Conservation (phyloP, 2,113 vertebrate species). For the Leptobrachium leishanense region DNA sequence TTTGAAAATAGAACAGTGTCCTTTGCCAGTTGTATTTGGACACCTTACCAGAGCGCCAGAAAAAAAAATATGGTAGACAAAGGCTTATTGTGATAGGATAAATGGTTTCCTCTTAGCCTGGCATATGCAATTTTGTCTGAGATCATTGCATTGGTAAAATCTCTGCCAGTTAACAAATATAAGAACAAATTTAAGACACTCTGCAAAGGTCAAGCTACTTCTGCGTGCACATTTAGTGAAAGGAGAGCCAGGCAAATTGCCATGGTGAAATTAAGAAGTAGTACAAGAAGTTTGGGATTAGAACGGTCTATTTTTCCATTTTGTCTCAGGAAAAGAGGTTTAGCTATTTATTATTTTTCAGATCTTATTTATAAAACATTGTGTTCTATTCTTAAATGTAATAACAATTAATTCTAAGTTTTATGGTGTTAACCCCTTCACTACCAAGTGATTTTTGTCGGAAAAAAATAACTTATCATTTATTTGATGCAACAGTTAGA, state of each 20-base stretch:
- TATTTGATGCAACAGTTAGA: too few species aligned
- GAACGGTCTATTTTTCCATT: conserved; percentile 51
- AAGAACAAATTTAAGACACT: conserved; percentile 59
- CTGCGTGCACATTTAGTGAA: conserved; percentile 51
- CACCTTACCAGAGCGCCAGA: conserved; percentile 54
- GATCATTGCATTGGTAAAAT: conserved; percentile 54
- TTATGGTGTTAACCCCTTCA: too few species aligned
- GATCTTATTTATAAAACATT: too few species aligned
- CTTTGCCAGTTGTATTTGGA: conserved; percentile 50
- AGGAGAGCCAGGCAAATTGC: conserved; percentile 53
- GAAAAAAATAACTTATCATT: too few species aligned
- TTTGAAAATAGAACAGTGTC: conserved; percentile 59
- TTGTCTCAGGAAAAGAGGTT: neutral
- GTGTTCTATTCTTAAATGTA: too few species aligned
- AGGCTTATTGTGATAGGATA: conserved; percentile 56
- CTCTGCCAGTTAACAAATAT: conserved; percentile 51
- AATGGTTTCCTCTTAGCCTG: conserved; percentile 54
- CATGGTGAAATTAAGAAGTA: conserved; percentile 51
- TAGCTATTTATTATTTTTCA: neutral
- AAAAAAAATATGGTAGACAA: conserved; percentile 57
- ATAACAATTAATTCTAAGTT: too few species aligned
- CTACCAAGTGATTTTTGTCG: too few species aligned
- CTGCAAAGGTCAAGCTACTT: conserved; percentile 55
- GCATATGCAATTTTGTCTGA: conserved; percentile 53
- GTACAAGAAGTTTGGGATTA: conserved; percentile 52